phyloP scores from a whole-genome alignment of 2,797 vertebrate species.

The Clarias laeviceps region DNA sequence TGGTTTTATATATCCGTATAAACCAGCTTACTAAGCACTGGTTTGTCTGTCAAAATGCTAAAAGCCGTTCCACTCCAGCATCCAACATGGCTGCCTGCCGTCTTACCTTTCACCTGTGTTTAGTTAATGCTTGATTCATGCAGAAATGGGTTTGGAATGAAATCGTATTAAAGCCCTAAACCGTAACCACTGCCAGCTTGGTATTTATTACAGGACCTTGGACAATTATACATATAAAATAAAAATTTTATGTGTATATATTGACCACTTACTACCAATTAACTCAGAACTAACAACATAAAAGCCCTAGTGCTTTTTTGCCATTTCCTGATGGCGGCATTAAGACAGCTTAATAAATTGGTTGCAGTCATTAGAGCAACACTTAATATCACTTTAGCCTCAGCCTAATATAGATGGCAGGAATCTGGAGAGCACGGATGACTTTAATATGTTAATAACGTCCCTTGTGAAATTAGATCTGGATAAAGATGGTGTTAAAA shows the following conservation, averaged over 20 bases:
- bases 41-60: not conserved
- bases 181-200: conserved; percentile 1
- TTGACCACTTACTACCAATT: conserved; percentile 19
- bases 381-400: conserved; percentile 24
- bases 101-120: conserved; percentile 15
- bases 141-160: not conserved
- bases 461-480: not conserved
- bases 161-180: conserved; percentile 17
- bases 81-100: conserved; percentile 30
- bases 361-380: conserved; percentile 15
- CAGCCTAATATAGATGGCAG: conserved; percentile 11
- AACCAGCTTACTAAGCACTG: not conserved
- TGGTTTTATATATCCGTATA: not conserved
- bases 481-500: not conserved
- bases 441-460: conserved; percentile 21
- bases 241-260: not conserved
- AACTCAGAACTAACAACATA: conserved; percentile 1
- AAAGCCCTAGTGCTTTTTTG: not conserved
- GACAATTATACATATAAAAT: not conserved
- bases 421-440: not conserved
- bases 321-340: conserved; percentile 14
- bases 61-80: not conserved
- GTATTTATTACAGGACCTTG: conserved; percentile 7
- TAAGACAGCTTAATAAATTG: conserved; percentile 27
- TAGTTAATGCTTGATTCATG: conserved; percentile 27